Evolutionary conservation across 2,113 vertebrate genomes (phyloP).

Genomic region (Procapra przewalskii): DNA sequence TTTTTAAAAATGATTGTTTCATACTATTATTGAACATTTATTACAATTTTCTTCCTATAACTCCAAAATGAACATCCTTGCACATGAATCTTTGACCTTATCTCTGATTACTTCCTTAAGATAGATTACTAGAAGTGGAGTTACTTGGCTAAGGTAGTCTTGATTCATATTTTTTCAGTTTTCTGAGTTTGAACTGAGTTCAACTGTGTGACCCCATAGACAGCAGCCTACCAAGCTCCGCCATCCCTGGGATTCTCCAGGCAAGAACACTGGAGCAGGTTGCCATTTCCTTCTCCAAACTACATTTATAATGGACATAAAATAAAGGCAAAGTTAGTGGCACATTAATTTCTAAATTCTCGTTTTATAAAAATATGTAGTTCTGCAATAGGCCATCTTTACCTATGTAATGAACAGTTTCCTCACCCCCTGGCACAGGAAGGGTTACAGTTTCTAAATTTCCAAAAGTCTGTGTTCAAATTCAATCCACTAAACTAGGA

Average conservation of each 20-base stretch:
- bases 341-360: background rate
- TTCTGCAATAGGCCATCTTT: background rate
- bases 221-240: too few species aligned
- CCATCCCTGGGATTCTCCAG: too few species aligned
- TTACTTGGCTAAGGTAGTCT: background rate
- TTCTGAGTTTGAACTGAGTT: conserved; percentile 24
- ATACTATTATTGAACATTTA: background rate
- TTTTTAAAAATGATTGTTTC: background rate
- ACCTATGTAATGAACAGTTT: background rate
- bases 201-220: background rate
- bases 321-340: background rate
- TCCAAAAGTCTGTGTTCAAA: background rate
- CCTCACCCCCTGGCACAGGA: background rate
- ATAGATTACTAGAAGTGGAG: background rate
- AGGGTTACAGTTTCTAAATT: background rate
- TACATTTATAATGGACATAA: background rate
- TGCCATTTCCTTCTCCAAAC: background rate
- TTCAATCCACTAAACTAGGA: background rate
- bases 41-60: background rate
- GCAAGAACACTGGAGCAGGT: too few species aligned
- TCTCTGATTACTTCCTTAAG: background rate
- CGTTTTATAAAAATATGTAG: background rate
- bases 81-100: background rate
- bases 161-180: conserved; percentile 6
- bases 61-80: background rate